Evolutionary conservation across 2,113 vertebrate genomes (phyloP).

Genomic region (Hyaena hyaena): DNA sequence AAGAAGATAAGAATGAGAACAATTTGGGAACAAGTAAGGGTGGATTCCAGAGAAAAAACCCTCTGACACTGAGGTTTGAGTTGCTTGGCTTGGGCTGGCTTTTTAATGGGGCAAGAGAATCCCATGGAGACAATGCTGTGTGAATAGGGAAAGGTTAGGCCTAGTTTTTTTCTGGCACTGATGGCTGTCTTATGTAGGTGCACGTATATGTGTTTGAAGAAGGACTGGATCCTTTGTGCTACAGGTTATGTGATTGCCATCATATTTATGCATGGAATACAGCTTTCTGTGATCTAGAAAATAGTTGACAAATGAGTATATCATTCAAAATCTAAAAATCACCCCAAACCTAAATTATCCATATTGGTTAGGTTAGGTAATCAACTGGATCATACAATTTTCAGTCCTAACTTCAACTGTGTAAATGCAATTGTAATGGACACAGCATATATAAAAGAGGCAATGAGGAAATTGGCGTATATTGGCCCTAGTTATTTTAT

Average conservation of each 20-base stretch:
- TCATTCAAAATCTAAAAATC: background rate
- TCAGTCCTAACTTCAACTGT: background rate
- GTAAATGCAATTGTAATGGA: background rate
- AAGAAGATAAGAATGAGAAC: background rate
- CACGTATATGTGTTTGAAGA: background rate
- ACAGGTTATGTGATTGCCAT: background rate
- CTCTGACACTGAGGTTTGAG: background rate
- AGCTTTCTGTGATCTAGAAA: background rate
- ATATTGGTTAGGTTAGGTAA: background rate
- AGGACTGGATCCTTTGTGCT: background rate
- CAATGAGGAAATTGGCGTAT: background rate
- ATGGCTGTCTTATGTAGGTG: background rate
- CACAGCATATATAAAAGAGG: background rate
- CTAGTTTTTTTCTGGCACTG: background rate
- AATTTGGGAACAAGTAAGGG: background rate
- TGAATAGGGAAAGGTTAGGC: background rate
- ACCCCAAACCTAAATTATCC: background rate
- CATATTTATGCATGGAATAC: background rate
- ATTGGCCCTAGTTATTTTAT: background rate
- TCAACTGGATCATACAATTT: background rate
- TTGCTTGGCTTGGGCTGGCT: background rate
- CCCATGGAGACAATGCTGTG: background rate
- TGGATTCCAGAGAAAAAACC: background rate
- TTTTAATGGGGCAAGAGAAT: background rate
- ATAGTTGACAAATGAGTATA: background rate